Evolutionary conservation across 2,888 invertebrate genomes (phyloP).

Genomic region (Saturnia pavonia): DNA sequence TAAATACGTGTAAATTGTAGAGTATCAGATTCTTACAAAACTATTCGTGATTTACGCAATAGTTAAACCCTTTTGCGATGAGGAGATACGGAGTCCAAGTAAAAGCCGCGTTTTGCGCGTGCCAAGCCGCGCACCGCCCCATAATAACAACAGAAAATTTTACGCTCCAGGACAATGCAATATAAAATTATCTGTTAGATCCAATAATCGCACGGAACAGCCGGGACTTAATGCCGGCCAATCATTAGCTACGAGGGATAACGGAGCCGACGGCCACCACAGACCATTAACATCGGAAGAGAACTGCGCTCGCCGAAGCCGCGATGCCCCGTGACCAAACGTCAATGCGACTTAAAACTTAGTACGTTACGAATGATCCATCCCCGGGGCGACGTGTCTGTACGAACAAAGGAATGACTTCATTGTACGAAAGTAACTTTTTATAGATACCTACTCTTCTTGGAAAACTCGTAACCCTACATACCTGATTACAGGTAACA

Average conservation of each 20-base stretch:
- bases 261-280: slow-evolving; percentile 74
- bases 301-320: slow-evolving; percentile 59
- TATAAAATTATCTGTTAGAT: slow-evolving; percentile 82
- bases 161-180: slow-evolving; percentile 82
- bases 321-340: slow-evolving; percentile 79
- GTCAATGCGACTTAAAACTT: slow-evolving; percentile 70
- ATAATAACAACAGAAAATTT: slow-evolving; percentile 80
- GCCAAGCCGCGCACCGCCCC: slow-evolving; percentile 47
- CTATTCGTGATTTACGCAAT: slow-evolving; percentile 56
- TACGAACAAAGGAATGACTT: slow-evolving; percentile 75
- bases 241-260: slow-evolving; percentile 82
- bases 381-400: slow-evolving; percentile 61
- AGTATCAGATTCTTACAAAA: slow-evolving; percentile 44
- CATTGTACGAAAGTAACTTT: slow-evolving; percentile 64
- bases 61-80: slow-evolving; percentile 54
- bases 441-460: slow-evolving; percentile 26
- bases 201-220: slow-evolving; percentile 81
- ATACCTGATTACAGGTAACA: not conserved
- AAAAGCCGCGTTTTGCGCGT: slow-evolving; percentile 37
- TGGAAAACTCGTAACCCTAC: slow-evolving; percentile 5
- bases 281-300: slow-evolving; percentile 60
- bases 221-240: slow-evolving; percentile 79
- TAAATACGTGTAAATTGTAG: slow-evolving; percentile 11
- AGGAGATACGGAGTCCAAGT: slow-evolving; percentile 45
- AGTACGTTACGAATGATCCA: slow-evolving; percentile 54